These are phyloP conservation scores for Euzophera pinguis DNA, from an alignment of 2,888 invertebrate genomes.

Conservation along the genomic window DNA sequence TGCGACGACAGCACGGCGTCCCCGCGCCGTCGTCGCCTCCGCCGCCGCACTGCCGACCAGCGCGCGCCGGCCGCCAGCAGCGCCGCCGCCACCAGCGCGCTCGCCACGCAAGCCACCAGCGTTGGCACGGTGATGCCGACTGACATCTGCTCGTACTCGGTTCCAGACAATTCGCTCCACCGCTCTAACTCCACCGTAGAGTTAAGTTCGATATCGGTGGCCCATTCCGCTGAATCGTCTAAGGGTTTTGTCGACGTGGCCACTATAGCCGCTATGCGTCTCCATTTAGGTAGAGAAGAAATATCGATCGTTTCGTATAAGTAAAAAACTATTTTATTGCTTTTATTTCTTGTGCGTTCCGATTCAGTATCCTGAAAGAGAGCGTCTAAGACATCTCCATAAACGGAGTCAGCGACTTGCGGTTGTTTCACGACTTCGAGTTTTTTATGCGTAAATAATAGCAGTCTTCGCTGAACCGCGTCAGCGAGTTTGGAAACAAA, in stretches of 20 bases:
- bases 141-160: slow-evolving; percentile 16
- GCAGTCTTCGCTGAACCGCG: not conserved
- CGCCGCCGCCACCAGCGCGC: slow-evolving; percentile 21
- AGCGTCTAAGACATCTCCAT: slow-evolving; percentile 25
- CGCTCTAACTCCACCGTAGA: slow-evolving; percentile 25
- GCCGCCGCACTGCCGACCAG: slow-evolving; percentile 31
- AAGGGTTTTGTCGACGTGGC: slow-evolving; percentile 30
- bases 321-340: slow-evolving; percentile 27
- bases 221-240: slow-evolving; percentile 31
- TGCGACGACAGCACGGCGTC: slow-evolving; percentile 37
- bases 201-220: slow-evolving; percentile 28
- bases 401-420: slow-evolving; percentile 16
- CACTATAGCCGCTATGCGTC: slow-evolving; percentile 29
- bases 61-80: slow-evolving; percentile 25
- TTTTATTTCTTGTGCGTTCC: slow-evolving; percentile 20
- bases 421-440: slow-evolving; percentile 1
- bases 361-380: slow-evolving; percentile 18
- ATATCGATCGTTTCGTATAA: slow-evolving; percentile 32
- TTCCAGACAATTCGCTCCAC: slow-evolving; percentile 17
- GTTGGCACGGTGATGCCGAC: slow-evolving; percentile 13
- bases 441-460: slow-evolving; percentile 5
- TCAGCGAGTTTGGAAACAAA: slow-evolving; percentile 13
- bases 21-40: slow-evolving; percentile 34
- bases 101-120: slow-evolving; percentile 23
- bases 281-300: slow-evolving; percentile 27